Evolutionary conservation across 2,113 vertebrate genomes (phyloP).

Genomic region (Chrysochloris asiatica): DNA sequence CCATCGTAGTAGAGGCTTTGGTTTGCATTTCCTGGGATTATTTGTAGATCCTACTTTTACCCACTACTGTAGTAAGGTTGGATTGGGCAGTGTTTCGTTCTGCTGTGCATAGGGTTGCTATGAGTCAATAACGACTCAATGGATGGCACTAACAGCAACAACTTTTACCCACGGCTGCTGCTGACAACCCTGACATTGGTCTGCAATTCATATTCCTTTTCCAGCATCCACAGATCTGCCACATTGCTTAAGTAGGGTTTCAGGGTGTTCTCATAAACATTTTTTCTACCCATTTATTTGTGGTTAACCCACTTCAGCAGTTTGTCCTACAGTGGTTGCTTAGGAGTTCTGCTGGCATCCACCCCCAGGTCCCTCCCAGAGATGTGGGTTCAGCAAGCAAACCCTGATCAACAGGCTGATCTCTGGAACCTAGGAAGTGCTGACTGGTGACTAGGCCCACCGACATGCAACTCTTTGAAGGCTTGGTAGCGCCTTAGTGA

Average conservation of each 20-base stretch:
- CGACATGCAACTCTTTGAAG: not conserved
- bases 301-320: constrained; percentile 51
- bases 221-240: not conserved
- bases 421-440: not conserved
- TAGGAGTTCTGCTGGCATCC: constrained; percentile 14
- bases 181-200: constrained; percentile 43
- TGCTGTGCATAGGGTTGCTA: no score
- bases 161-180: constrained; percentile 56
- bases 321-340: constrained; percentile 36
- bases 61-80: no score
- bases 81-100: no score
- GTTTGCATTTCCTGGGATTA: constrained; percentile 60
- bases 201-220: constrained; percentile 33
- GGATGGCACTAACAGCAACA: no score
- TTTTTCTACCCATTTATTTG: constrained; percentile 64
- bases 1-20: constrained; percentile 9
- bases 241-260: not conserved
- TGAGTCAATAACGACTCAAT: no score
- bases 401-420: constrained; percentile 13
- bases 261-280: constrained; percentile 40
- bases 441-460: not conserved
- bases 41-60: constrained; percentile 64
- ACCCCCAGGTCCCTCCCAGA: not conserved
- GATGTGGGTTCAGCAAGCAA: constrained; percentile 38
- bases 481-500: not conserved